phyloP scores from a whole-genome alignment of 2,113 vertebrate genomes.

The Psittacula cyanocephala region DNA sequence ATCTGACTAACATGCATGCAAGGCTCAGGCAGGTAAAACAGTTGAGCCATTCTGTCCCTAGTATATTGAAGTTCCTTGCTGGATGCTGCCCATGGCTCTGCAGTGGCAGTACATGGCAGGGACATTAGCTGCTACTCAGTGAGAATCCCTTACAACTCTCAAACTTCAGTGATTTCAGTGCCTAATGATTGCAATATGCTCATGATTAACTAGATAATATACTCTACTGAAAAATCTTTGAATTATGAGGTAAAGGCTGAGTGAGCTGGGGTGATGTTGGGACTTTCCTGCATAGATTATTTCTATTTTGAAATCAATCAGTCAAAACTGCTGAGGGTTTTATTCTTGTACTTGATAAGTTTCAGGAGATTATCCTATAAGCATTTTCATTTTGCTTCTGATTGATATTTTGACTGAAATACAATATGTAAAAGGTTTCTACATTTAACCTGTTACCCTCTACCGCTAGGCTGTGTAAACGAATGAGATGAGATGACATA shows the following conservation, averaged over 20 bases:
- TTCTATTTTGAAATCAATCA: neutral
- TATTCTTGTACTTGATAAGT: neutral
- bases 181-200: neutral
- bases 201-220: neutral
- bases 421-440: neutral
- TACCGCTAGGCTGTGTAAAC: neutral
- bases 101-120: neutral
- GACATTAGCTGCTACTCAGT: neutral
- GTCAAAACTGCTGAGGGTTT: neutral
- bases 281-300: neutral
- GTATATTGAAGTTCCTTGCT: neutral
- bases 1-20: neutral
- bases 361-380: neutral
- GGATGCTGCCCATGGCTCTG: neutral
- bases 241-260: neutral
- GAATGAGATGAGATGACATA: neutral
- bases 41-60: neutral
- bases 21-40: neutral
- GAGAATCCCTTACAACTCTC: neutral
- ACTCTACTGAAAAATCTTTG: neutral
- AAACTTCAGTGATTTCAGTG: neutral
- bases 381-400: neutral
- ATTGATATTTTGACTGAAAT: neutral
- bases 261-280: neutral
- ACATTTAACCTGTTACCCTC: neutral